Percentiles rank a stretch among this genome's conserved stretches.
phyloP scores from a whole-genome alignment of 2,797 vertebrate genomes.

The Lagodon rhomboides region DNA sequence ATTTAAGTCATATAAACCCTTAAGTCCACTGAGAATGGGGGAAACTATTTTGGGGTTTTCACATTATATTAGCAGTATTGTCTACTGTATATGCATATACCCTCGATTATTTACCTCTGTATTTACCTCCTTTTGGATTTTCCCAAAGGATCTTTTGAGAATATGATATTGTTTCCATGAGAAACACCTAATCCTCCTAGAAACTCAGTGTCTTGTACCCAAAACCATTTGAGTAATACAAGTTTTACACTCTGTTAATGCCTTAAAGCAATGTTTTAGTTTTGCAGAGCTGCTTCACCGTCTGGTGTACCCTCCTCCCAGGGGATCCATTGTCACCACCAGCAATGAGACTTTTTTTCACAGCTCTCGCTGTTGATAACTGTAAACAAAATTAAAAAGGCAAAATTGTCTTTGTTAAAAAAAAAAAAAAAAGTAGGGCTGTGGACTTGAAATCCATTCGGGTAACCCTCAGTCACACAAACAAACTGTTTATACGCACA shows the following conservation, averaged over 20 bases:
- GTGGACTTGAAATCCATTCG: neutral
- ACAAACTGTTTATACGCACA: neutral
- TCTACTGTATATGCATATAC: neutral
- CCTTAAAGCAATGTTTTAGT: conserved; percentile 42
- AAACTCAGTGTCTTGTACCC: neutral
- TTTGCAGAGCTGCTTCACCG: conserved; percentile 27
- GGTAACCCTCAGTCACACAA: neutral
- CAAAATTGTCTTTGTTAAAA: neutral
- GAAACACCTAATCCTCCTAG: conserved; percentile 5
- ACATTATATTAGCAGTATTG: neutral
- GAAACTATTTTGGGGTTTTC: neutral
- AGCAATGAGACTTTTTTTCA: conserved; percentile 19
- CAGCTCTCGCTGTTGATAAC: conserved; percentile 30
- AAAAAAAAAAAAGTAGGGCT: neutral
- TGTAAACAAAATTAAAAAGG: conserved; percentile 46
- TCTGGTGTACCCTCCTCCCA: conserved; percentile 6
- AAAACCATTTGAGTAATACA: conserved; percentile 34
- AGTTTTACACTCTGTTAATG: conserved; percentile 33
- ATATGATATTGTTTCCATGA: conserved; percentile 6
- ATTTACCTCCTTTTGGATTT: conserved; percentile 11
- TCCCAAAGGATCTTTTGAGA: conserved; percentile 3
- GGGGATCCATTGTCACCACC: conserved; percentile 26
- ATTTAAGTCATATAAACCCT: neutral
- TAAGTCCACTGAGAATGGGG: neutral
- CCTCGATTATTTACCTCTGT: conserved; percentile 2